A percentile compares a stretch with the other conserved stretches of the same genome.
Evolutionary conservation across 2,797 vertebrate genomes (phyloP).

Genomic region (Urocyon cinereoargenteus): DNA sequence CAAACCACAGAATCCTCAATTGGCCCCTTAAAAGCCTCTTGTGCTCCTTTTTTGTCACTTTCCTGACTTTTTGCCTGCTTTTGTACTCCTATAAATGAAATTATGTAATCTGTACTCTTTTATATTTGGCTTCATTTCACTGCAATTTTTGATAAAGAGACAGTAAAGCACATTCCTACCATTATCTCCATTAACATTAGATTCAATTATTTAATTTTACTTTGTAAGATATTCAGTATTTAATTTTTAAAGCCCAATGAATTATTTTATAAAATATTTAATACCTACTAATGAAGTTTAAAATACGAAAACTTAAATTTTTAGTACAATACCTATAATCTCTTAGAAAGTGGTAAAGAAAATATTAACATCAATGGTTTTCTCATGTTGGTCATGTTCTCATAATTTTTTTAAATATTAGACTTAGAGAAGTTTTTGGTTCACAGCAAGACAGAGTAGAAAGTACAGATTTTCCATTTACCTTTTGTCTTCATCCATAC

Average conservation of each 20-base stretch:
- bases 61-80: neutral
- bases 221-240: slow-evolving; percentile 62
- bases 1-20: neutral
- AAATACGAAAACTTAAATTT: slow-evolving; percentile 63
- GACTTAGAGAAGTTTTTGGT: neutral
- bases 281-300: slow-evolving; percentile 72
- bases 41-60: neutral
- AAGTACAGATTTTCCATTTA: neutral
- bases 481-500: neutral
- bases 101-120: neutral
- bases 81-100: slow-evolving; percentile 38
- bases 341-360: slow-evolving; percentile 58
- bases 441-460: neutral
- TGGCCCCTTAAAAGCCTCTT: neutral
- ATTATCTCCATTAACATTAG: slow-evolving; percentile 35
- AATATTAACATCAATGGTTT: slow-evolving; percentile 41
- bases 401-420: neutral
- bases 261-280: slow-evolving; percentile 68
- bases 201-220: slow-evolving; percentile 73
- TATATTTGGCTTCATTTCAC: slow-evolving; percentile 56
- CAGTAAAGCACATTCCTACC: slow-evolving; percentile 8
- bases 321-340: slow-evolving; percentile 28
- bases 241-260: slow-evolving; percentile 66
- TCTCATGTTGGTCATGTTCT: neutral
- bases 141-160: slow-evolving; percentile 50